These are phyloP conservation scores for Solen grandis DNA, from an alignment of 1,140 invertebrate species.

Conservation along the genomic window DNA sequence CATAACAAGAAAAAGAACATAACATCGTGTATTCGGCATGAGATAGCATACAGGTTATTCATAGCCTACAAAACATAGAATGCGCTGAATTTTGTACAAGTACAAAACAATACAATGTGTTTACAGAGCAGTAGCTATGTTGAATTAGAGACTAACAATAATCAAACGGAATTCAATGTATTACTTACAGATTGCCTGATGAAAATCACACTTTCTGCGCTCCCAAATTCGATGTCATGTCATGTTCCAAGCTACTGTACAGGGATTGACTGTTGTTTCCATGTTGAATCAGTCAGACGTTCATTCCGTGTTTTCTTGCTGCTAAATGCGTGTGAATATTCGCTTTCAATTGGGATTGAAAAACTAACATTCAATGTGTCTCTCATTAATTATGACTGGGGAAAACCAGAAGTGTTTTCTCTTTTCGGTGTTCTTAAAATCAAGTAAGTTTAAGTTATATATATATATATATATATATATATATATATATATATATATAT, in stretches of 20 bases:
- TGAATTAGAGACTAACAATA: too few relatives aligned
- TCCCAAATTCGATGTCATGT: slow-evolving; percentile 35
- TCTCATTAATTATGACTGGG: slow-evolving; percentile 54
- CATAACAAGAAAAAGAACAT: too few relatives aligned
- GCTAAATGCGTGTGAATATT: slow-evolving; percentile 49
- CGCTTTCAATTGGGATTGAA: slow-evolving; percentile 51
- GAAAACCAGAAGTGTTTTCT: slow-evolving; percentile 23
- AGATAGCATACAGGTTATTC: too few relatives aligned
- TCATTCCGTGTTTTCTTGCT: slow-evolving; percentile 44
- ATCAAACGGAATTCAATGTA: too few relatives aligned
- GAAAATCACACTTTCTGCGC: background rate
- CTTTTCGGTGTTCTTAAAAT: slow-evolving; percentile 11
- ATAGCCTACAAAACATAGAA: too few relatives aligned
- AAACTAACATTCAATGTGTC: slow-evolving; percentile 39
- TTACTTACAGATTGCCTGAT: slow-evolving; percentile 23
- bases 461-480: too few relatives aligned
- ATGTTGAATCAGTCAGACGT: slow-evolving; percentile 24
- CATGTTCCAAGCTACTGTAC: slow-evolving; percentile 53
- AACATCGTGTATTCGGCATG: too few relatives aligned
- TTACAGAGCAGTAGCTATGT: too few relatives aligned
- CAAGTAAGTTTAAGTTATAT: too few relatives aligned
- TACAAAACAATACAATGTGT: too few relatives aligned
- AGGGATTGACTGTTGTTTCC: slow-evolving; percentile 51
- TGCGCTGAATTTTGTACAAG: too few relatives aligned
- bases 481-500: too few relatives aligned